Base-by-base conservation (phyloP, 2,888 invertebrate species). In the Brachyptera risi region DNA sequence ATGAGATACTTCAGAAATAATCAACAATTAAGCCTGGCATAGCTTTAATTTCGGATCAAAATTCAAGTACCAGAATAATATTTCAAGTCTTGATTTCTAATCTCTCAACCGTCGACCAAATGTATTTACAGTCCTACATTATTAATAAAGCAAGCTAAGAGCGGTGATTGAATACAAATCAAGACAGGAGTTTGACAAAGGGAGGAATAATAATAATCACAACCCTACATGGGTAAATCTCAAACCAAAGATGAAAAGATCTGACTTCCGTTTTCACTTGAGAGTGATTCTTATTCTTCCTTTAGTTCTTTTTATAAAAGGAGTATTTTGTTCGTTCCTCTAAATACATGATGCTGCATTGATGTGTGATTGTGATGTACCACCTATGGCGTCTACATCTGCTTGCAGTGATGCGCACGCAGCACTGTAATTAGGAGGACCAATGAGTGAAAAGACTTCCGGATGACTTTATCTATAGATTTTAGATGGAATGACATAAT, bases 251-350 rank as follows among this genome's bases (percentile, higher is more conserved):
- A 24, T 47, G 47, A 23, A 47, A 47, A 47, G 47, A 47, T 31
- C 19, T 47, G 47, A 47, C 47, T 47, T 47, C 47, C 47, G 47
- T 21, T 47, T 24, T 11, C 24, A 24, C 47, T 47, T 13, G 24
- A 47, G 47, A 47, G 23, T 47, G 47, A 47, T 47, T 47, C 47
- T 47, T 47, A 47, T 11, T 47, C 47, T 21, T 47, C 47, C 47
- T 47, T 47, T 47, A 47, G 47, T 47, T 47, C 47, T 24, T 47
- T 3, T 23, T 47, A 21, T 17, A 47, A 21, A 24, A 24, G 40
- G 15, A 40, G 21, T 24, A 47, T 47, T 47, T 47, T 47, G 47
- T 47, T 11, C 47, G 42, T 42, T 47, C 21, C 24, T 47, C 47
- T 21, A 23, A 47, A 24, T 47, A 47, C 47, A 47, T n/a, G 47